Conservation (phyloP, 2,888 invertebrate species). For the Rhingia campestris region DNA sequence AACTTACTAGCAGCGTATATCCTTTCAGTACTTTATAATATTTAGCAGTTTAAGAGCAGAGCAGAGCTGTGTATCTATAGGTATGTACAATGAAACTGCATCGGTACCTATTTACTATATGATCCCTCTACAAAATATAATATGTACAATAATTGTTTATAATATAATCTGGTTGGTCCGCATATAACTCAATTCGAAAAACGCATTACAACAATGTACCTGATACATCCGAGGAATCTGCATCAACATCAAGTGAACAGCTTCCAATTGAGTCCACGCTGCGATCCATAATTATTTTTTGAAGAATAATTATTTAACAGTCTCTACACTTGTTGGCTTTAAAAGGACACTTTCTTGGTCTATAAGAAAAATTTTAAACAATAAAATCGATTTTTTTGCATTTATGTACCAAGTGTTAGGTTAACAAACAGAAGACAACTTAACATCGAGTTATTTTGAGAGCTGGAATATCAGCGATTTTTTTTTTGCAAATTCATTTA, state of each 20-base stretch:
- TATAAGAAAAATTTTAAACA: conserved; percentile 63
- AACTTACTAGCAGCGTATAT: no score
- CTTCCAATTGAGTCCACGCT: conserved; percentile 93
- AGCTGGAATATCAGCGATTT: conserved; percentile 8
- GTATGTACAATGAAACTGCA: no score
- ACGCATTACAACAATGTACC: conserved; percentile 83
- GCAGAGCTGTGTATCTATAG: no score
- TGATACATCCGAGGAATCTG: conserved; percentile 88
- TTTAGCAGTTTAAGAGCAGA: no score
- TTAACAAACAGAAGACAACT: conserved; percentile 39
- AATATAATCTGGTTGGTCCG: background rate
- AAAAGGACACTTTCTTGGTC: conserved; percentile 54
- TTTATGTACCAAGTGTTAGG: conserved; percentile 16
- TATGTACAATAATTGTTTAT: no score
- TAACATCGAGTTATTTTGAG: conserved; percentile 11
- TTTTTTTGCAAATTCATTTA: conserved; percentile 16
- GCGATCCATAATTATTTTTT: conserved; percentile 85
- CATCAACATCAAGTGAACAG: conserved; percentile 93
- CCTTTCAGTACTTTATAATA: no score
- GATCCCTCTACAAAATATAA: no score
- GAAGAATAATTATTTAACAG: conserved; percentile 12
- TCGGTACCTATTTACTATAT: no score
- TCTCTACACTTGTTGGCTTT: conserved; percentile 36
- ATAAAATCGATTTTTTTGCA: conserved; percentile 55
- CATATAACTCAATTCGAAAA: conserved; percentile 27